Percentiles rank a stretch among this genome's conserved stretches.
Conservation (phyloP, 2,797 vertebrate genomes). For the Channallabes apus region DNA sequence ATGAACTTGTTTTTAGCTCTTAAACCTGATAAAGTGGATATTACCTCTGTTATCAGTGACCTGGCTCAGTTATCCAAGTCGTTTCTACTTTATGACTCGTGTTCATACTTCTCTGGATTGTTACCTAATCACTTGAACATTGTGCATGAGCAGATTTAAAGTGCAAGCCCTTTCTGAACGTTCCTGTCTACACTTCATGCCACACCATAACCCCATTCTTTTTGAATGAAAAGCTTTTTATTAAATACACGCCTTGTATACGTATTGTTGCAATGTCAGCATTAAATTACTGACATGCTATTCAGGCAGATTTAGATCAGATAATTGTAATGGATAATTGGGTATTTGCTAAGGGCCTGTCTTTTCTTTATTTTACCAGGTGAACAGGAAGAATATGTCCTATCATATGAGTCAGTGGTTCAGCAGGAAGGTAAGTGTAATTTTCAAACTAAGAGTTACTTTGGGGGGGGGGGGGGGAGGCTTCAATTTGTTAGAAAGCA, state of each 20-base stretch:
- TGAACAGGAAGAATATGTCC: constrained; percentile 81
- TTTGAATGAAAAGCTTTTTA: neutral
- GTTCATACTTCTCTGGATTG: constrained; percentile 29
- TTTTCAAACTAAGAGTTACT: too few relatives aligned
- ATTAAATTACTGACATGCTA: neutral
- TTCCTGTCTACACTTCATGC: neutral
- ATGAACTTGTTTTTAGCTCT: constrained; percentile 7
- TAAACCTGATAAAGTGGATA: constrained; percentile 3
- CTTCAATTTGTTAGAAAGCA: too few relatives aligned
- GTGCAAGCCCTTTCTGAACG: neutral
- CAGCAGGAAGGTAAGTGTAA: constrained; percentile 80
- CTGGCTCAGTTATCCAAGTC: neutral
- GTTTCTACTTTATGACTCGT: constrained; percentile 19
- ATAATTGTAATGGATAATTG: neutral
- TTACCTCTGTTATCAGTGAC: constrained; percentile 34
- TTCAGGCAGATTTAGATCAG: neutral
- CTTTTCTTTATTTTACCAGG: constrained; percentile 61
- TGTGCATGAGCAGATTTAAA: constrained; percentile 27
- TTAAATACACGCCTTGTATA: too few relatives aligned
- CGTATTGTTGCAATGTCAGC: too few relatives aligned
- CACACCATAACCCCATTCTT: neutral
- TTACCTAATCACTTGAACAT: constrained; percentile 26
- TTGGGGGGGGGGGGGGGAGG: too few relatives aligned
- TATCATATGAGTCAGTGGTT: constrained; percentile 80
- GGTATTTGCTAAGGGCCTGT: constrained; percentile 13